These are phyloP conservation scores for Pelodytes ibericus DNA, from an alignment of 2,797 vertebrate genomes.

Conservation along the genomic window DNA sequence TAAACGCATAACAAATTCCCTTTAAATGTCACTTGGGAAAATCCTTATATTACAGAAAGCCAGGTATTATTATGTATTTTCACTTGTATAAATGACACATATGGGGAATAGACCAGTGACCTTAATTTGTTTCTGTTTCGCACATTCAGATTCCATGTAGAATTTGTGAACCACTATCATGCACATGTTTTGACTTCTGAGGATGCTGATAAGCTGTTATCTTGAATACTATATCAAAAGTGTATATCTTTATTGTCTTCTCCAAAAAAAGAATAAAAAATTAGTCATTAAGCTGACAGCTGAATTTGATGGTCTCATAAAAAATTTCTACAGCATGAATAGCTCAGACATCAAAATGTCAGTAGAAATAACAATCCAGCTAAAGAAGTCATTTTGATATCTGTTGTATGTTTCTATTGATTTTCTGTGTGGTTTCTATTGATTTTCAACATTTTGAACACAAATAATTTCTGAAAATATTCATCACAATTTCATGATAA, in stretches of 20 bases:
- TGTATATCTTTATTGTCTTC: conserved; percentile 32
- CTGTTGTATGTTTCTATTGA: no score
- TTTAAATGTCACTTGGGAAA: background rate
- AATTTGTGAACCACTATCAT: conserved; percentile 22
- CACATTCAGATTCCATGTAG: conserved; percentile 30
- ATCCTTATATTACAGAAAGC: no score
- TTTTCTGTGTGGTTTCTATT: conserved; percentile 10
- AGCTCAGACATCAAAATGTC: conserved; percentile 25
- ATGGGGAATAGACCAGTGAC: conserved; percentile 37
- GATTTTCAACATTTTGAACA: conserved; percentile 9
- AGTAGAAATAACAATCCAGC: conserved; percentile 3
- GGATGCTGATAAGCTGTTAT: conserved; percentile 37
- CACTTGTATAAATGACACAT: conserved; percentile 14
- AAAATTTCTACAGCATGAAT: conserved; percentile 27
- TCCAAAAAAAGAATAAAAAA: conserved; percentile 13
- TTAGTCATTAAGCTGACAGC: conserved; percentile 33
- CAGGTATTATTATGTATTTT: no score
- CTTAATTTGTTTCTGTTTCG: conserved; percentile 35
- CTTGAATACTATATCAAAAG: conserved; percentile 39
- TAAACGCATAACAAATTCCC: background rate
- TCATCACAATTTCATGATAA: background rate
- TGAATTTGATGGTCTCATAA: conserved; percentile 27
- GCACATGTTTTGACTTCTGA: conserved; percentile 32
- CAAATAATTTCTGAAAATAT: conserved; percentile 42
- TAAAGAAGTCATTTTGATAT: background rate